These are phyloP conservation scores for Clamator glandarius DNA, from an alignment of 2,797 vertebrate species.

Conservation along the genomic window DNA sequence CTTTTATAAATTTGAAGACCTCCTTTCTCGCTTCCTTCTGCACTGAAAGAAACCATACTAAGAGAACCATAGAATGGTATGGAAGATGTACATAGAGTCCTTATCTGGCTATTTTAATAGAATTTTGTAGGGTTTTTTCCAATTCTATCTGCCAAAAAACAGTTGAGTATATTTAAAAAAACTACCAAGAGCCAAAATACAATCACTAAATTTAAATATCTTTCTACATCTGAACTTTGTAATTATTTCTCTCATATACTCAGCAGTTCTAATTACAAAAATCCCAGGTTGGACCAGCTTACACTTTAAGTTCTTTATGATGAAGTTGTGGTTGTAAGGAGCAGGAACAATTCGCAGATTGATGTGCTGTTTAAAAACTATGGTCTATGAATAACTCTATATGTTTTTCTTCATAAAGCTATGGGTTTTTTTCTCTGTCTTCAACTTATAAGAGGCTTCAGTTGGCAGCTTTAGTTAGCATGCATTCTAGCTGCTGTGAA, in stretches of 20 bases:
- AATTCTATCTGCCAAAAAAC: neutral
- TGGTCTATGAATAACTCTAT: neutral
- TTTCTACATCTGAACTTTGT: neutral
- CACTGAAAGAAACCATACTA: neutral
- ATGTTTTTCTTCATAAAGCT: neutral
- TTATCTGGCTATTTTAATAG: neutral
- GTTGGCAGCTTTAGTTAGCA: neutral
- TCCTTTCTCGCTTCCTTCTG: neutral
- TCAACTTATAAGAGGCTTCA: neutral
- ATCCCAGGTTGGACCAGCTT: neutral
- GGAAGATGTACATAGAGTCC: neutral
- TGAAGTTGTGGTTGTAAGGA: neutral
- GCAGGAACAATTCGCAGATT: neutral
- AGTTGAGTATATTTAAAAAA: neutral
- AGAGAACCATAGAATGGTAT: neutral
- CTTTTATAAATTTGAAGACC: neutral
- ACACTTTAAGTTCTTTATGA: neutral
- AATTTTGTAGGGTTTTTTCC: neutral
- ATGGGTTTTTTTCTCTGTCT: neutral
- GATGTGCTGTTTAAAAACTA: neutral
- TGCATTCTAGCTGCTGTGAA: neutral
- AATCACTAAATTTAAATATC: neutral
- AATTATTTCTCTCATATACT: neutral
- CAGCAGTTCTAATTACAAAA: neutral
- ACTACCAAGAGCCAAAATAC: neutral